A percentile compares a stretch with the other conserved stretches of the same genome.
These are phyloP conservation scores for Pheosia tremula DNA, from an alignment of 2,888 invertebrate genomes.

Conservation along the genomic window DNA sequence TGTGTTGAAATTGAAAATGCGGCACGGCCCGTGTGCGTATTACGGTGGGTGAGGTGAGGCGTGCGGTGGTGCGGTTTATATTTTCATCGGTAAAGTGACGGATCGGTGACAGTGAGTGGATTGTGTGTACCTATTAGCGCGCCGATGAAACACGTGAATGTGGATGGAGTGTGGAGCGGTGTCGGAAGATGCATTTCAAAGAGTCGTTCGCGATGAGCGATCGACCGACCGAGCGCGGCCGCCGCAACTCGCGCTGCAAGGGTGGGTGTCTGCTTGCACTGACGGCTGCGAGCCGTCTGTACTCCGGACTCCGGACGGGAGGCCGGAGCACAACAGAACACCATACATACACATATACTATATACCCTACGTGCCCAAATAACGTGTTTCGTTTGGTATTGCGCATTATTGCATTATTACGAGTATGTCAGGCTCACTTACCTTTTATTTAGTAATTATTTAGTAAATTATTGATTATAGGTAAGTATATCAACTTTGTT, in stretches of 20 bases:
- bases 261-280: constrained; percentile 68
- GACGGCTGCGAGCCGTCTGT: constrained; percentile 60
- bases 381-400: no score
- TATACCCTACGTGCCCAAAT: not conserved
- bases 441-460: no score
- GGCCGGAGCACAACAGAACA: constrained; percentile 42
- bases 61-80: constrained; percentile 41
- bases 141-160: constrained; percentile 81
- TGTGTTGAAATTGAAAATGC: constrained; percentile 73
- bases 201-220: constrained; percentile 84
- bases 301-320: constrained; percentile 33
- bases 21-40: constrained; percentile 65
- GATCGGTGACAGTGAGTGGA: constrained; percentile 72
- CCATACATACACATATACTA: constrained; percentile 35
- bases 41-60: constrained; percentile 59
- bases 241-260: constrained; percentile 83
- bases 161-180: constrained; percentile 77
- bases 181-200: constrained; percentile 84
- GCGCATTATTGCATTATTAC: no score
- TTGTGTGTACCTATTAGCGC: constrained; percentile 64
- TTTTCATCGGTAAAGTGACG: constrained; percentile 59
- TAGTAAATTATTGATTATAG: no score
- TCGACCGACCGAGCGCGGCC: constrained; percentile 82
- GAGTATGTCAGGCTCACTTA: no score
- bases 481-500: no score